Percentiles rank a stretch among this genome's conserved stretches.
These are phyloP conservation scores for Microplitis mediator DNA, from an alignment of 1,140 invertebrate species.

Conservation along the genomic window DNA sequence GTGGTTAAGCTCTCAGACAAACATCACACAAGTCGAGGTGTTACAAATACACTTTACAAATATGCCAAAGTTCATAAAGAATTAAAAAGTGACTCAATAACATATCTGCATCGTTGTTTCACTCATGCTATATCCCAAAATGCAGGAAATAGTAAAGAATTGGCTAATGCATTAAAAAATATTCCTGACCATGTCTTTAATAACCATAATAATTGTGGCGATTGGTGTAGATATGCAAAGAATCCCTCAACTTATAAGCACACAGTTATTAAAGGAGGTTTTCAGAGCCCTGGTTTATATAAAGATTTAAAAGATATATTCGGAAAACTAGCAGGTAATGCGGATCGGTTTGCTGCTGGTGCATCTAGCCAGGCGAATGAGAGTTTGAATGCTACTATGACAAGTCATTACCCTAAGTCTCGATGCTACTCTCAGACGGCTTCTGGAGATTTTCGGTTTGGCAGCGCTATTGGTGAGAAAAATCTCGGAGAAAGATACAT, in stretches of 20 bases:
- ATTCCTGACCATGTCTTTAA: slow-evolving; percentile 30
- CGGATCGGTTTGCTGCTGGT: no score
- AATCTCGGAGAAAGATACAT: slow-evolving; percentile 13
- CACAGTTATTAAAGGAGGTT: no score
- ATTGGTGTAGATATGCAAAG: no score
- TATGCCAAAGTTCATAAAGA: slow-evolving; percentile 19
- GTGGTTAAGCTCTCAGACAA: slow-evolving; percentile 26
- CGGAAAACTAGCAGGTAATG: no score
- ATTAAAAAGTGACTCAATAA: slow-evolving; percentile 17
- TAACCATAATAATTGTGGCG: slow-evolving; percentile 22
- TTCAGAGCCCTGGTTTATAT: no score
- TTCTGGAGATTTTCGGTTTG: slow-evolving; percentile 5
- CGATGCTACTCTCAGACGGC: no score
- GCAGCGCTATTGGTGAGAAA: background rate
- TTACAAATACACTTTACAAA: slow-evolving; percentile 24
- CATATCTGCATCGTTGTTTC: slow-evolving; percentile 13
- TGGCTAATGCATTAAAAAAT: slow-evolving; percentile 8
- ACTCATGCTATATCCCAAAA: slow-evolving; percentile 23
- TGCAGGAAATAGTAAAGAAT: background rate
- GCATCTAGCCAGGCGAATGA: no score
- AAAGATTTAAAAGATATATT: no score
- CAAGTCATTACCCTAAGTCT: no score
- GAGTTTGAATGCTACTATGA: no score
- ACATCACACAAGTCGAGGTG: slow-evolving; percentile 26
- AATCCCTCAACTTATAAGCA: no score